A percentile compares a stretch with the other conserved stretches of the same genome.
phyloP scores from a whole-genome alignment of 92 coral and sea anemone species.

The Zoanthus sansibaricus region DNA sequence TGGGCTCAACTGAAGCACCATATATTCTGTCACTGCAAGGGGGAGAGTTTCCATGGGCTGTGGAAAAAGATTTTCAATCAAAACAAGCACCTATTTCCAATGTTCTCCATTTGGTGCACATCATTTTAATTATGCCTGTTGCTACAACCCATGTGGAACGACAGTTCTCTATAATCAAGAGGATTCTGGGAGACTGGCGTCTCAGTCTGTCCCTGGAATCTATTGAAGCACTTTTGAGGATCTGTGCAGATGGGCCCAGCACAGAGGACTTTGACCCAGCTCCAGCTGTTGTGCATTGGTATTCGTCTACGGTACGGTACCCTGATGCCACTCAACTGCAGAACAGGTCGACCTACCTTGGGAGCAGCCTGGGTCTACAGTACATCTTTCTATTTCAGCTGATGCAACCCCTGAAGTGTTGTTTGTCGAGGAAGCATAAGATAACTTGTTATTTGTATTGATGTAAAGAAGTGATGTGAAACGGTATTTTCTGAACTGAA shows the following conservation, averaged over 20 bases:
- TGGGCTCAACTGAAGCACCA: conserved; percentile 47
- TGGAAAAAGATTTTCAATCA: conserved; percentile 46
- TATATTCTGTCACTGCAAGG: conserved; percentile 17
- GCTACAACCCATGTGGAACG: conserved; percentile 47
- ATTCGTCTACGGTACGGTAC: conserved; percentile 30
- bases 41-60: conserved; percentile 31
- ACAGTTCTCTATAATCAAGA: conserved; percentile 45
- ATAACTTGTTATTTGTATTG: conserved; percentile 43
- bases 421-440: conserved; percentile 22
- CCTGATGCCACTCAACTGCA: conserved; percentile 32
- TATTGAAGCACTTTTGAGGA: conserved; percentile 40
- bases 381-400: conserved; percentile 26
- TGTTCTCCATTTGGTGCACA: conserved; percentile 37
- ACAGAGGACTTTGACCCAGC: conserved; percentile 46
- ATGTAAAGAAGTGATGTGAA: conserved; percentile 46
- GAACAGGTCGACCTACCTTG: conserved; percentile 25
- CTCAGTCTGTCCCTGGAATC: conserved; percentile 46
- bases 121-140: conserved; percentile 46
- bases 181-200: conserved; percentile 59
- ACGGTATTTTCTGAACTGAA: not conserved
- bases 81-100: conserved; percentile 36
- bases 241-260: conserved; percentile 45
- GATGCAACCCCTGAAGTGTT: conserved; percentile 38
- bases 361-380: conserved; percentile 29
- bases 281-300: conserved; percentile 38